phyloP scores from a whole-genome alignment of 2,113 vertebrate species.

The Ptilonorhynchus violaceus region DNA sequence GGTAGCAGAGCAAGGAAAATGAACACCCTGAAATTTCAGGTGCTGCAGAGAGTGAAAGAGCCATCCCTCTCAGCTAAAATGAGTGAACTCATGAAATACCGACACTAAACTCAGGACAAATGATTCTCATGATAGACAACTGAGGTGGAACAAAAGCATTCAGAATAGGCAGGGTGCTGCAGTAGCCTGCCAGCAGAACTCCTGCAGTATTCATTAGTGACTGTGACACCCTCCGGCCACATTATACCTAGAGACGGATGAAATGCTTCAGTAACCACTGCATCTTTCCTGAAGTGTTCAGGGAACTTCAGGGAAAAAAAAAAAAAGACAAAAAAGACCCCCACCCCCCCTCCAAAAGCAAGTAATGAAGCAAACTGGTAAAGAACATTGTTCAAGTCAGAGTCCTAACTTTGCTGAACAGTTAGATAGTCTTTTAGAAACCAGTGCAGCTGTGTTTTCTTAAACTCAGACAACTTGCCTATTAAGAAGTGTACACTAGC shows the following conservation, averaged over 20 bases:
- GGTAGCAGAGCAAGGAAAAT: not conserved
- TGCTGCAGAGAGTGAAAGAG: not conserved
- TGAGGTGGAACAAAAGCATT: not conserved
- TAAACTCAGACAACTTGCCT: not conserved
- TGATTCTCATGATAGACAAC: not conserved
- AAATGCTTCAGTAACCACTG: not conserved
- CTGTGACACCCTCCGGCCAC: not conserved
- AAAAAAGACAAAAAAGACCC: accelerated
- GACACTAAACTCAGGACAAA: not conserved
- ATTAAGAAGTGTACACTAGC: not conserved
- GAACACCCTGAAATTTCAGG: not conserved
- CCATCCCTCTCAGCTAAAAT: not conserved
- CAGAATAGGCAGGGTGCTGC: not conserved
- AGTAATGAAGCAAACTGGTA: not conserved
- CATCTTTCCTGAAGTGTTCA: not conserved
- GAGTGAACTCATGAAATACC: not conserved
- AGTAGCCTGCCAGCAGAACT: not conserved
- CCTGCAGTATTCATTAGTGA: not conserved
- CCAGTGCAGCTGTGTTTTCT: not conserved
- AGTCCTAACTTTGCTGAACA: not conserved
- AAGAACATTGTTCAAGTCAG: not conserved
- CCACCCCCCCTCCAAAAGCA: not conserved
- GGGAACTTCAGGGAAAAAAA: not conserved
- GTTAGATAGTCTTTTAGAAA: not conserved
- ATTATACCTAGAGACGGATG: not conserved